These are phyloP conservation scores for Chloropsis hardwickii DNA, from an alignment of 2,113 vertebrate genomes.

Conservation along the genomic window DNA sequence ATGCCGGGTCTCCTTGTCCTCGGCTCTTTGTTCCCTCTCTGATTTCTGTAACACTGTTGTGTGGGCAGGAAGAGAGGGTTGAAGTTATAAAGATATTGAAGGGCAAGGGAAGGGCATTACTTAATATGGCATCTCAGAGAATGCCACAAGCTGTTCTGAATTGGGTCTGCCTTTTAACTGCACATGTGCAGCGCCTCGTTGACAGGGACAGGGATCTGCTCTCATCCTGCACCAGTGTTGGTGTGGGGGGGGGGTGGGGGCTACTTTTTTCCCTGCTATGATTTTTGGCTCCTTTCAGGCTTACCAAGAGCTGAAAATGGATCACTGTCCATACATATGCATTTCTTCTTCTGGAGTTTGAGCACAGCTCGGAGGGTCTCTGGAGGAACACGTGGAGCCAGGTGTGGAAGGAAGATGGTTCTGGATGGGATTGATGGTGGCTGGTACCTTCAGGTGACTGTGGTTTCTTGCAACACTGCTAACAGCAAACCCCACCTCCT, in stretches of 20 bases:
- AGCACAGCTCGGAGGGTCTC: background rate
- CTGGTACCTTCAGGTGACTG: background rate
- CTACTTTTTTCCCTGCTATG: background rate
- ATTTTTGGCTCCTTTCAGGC: background rate
- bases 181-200: background rate
- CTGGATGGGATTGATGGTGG: background rate
- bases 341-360: background rate
- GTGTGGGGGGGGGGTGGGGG: background rate
- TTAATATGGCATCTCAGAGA: background rate
- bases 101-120: constrained; percentile 21
- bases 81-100: constrained; percentile 40
- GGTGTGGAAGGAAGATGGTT: background rate
- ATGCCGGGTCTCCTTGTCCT: background rate
- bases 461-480: background rate
- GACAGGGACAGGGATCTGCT: background rate
- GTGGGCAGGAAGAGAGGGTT: background rate
- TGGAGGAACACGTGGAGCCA: background rate
- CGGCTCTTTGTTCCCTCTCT: constrained; percentile 4
- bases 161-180: background rate
- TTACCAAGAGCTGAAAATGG: background rate
- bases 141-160: background rate
- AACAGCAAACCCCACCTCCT: background rate
- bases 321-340: background rate
- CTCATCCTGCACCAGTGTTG: background rate
- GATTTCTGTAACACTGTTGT: background rate